phyloP scores from a whole-genome alignment of 2,113 vertebrate species.

The Eurystomus gularis region DNA sequence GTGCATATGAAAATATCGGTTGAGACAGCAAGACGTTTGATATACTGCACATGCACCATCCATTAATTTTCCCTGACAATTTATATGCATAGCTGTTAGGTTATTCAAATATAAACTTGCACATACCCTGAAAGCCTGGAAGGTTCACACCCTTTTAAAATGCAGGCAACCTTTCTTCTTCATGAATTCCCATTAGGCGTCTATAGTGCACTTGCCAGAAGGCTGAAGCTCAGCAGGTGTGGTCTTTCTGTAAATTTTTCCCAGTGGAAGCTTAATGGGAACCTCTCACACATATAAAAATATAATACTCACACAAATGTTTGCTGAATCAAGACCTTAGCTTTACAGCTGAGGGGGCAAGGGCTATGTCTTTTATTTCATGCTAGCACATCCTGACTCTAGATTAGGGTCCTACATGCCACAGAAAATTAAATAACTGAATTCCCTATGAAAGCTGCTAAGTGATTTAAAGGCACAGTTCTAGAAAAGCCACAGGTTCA shows the following conservation, averaged over 20 bases:
- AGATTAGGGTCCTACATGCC: not conserved
- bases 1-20: constrained; percentile 44
- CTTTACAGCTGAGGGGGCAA: not conserved
- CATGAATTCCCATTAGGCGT: not conserved
- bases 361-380: not conserved
- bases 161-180: constrained; percentile 3
- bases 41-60: not conserved
- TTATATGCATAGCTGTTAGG: constrained; percentile 14
- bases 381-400: not conserved
- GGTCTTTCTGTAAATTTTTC: constrained; percentile 35
- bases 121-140: not conserved
- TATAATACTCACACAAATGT: not conserved
- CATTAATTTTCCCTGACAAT: constrained; percentile 23
- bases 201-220: not conserved
- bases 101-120: constrained; percentile 39
- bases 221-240: constrained; percentile 35
- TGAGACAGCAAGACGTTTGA: constrained; percentile 35
- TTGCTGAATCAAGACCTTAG: not conserved
- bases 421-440: not conserved
- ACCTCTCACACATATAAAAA: not conserved
- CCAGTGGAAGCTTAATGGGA: not conserved
- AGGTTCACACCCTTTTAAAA: constrained; percentile 15
- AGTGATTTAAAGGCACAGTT: not conserved
- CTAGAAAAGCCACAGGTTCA: not conserved
- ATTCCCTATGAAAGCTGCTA: not conserved